Evolutionary conservation across 2,113 vertebrate genomes (phyloP).

Genomic region (Lophura nycthemera): DNA sequence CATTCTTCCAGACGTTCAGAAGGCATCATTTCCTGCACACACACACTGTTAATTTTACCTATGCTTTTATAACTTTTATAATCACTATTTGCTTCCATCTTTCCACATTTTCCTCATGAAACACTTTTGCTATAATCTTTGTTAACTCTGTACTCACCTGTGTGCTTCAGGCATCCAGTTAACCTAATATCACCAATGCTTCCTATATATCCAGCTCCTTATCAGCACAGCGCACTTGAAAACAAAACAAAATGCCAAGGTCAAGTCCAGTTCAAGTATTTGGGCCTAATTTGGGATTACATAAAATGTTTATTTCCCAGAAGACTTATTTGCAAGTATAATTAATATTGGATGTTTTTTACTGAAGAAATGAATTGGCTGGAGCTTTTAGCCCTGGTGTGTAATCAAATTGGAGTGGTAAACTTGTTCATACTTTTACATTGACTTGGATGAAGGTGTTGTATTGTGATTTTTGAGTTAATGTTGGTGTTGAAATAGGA

Average conservation of each 20-base stretch:
- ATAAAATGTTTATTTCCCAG: constrained; percentile 25
- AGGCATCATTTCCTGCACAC: neutral
- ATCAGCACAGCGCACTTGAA: neutral
- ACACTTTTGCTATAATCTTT: neutral
- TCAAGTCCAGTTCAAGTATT: neutral
- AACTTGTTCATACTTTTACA: neutral
- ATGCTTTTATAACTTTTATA: neutral
- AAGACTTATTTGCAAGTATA: constrained; percentile 59
- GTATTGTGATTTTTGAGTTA: neutral
- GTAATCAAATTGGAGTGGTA: constrained; percentile 67
- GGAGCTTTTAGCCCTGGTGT: constrained; percentile 69
- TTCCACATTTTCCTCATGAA: neutral
- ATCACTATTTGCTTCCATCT: neutral
- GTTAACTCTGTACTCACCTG: neutral
- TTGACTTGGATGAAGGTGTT: neutral
- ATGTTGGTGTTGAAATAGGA: neutral
- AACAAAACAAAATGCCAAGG: neutral
- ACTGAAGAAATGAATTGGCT: constrained; percentile 67
- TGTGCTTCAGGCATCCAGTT: neutral
- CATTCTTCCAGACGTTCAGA: neutral
- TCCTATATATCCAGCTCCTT: neutral
- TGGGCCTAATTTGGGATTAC: neutral
- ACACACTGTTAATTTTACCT: neutral
- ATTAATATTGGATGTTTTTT: constrained; percentile 70
- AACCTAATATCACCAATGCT: neutral